Evolutionary conservation across 2,888 invertebrate species (phyloP), one percentile per base, ranked within the genome.

Genomic region (Patella pellucida): DNA sequence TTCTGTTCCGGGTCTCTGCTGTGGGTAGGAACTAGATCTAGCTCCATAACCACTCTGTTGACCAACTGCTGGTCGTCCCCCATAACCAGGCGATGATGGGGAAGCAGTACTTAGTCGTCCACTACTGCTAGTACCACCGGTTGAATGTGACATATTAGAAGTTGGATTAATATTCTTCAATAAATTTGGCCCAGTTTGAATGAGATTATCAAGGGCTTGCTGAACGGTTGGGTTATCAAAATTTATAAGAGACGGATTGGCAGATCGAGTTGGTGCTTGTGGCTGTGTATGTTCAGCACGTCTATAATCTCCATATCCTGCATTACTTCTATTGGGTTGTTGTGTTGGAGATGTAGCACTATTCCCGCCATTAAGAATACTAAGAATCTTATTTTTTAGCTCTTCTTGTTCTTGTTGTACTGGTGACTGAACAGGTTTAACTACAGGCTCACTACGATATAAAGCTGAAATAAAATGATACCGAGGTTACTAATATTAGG

Each of bases 361-460:
- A 27, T 56, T 27, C 11, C 72, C 77, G 1, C 85, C 84, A 81
- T 87, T 86, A 78, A 96, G 91, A 82, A 96, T 95, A 89, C 93
- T 95, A 82, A 96, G 91, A 83, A 96, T 96, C 81, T 95, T 93
- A 84, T 94, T 94, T 86, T 96, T 95, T 0, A 96, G 91, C 82
- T 95, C 93, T 89, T 95, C 94, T 71, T 89, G 88, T 72, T 87
- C 81, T 67, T 83, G 82, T 68, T 83, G 80, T 12, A 79, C 74
- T 41, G 81, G 70, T 74, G 62, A 75, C 68, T 76, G 31, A 67
- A 54, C 67, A 71, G 77, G 71, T 62, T n/a, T 54, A 54, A 54
- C 54, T 23, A 27, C 23, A 50, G 69, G 12, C 12, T 31, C 54
- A 14, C 62, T 62, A n/a, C 56, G 72, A 54, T 72, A 72, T 27